phyloP scores from a whole-genome alignment of 1,140 invertebrate genomes.

The Monochamus saltuarius region DNA sequence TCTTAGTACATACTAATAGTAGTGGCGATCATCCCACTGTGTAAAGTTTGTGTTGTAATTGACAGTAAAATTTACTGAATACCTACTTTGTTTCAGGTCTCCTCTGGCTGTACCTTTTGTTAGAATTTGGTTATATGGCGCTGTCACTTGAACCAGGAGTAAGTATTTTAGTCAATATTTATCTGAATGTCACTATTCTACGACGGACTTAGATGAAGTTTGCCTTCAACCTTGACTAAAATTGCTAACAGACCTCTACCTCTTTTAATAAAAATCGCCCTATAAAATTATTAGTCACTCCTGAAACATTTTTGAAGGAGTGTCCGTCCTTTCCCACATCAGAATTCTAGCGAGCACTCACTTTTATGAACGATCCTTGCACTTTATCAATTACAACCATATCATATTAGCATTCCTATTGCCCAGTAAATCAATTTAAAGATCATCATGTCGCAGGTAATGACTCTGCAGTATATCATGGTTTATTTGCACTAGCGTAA shows the following conservation, averaged over 20 bases:
- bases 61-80: neutral
- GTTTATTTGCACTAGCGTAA: no score
- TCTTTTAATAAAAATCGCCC: neutral
- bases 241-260: neutral
- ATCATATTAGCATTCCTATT: no score
- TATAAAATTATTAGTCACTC: neutral
- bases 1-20: neutral
- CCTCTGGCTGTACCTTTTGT: slow-evolving; percentile 43
- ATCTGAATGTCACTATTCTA: no score
- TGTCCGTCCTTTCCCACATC: neutral
- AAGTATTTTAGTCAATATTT: slow-evolving; percentile 42
- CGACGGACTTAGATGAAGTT: neutral
- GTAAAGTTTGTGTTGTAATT: neutral
- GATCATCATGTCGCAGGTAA: no score
- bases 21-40: neutral
- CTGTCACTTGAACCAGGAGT: slow-evolving; percentile 50
- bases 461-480: no score
- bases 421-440: no score
- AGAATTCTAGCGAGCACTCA: neutral
- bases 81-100: slow-evolving; percentile 45
- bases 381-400: no score
- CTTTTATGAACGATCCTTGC: neutral
- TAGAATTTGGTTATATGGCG: slow-evolving; percentile 44
- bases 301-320: slow-evolving; percentile 1
- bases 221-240: neutral